These are phyloP conservation scores for Neodiprion fabricii DNA, from an alignment of 1,140 invertebrate species.

Conservation along the genomic window DNA sequence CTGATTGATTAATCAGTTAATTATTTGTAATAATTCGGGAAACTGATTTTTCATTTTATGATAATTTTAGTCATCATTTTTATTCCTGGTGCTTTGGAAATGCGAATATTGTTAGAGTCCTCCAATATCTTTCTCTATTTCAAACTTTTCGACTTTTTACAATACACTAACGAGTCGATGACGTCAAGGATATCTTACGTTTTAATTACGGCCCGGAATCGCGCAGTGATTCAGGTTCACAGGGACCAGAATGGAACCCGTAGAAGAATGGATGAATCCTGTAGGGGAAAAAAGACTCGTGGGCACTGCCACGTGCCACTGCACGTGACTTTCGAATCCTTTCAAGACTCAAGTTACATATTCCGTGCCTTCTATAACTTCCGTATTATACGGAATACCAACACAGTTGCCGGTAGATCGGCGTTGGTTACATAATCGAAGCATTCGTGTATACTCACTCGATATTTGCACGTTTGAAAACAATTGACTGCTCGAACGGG, in stretches of 20 bases:
- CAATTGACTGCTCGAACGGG: too few species aligned
- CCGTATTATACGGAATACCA: too few species aligned
- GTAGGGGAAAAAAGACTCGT: slow-evolving; percentile 14
- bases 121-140: slow-evolving; percentile 26
- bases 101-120: slow-evolving; percentile 11
- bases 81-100: too few species aligned
- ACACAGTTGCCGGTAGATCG: too few species aligned
- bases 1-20: background rate
- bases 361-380: background rate
- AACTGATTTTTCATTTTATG: too few species aligned
- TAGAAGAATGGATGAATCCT: slow-evolving; percentile 15
- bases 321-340: background rate
- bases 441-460: too few species aligned
- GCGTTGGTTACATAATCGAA: too few species aligned
- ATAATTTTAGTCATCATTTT: too few species aligned
- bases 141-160: slow-evolving; percentile 36
- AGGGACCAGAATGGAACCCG: background rate
- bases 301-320: slow-evolving; percentile 21
- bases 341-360: background rate
- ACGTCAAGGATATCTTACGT: background rate
- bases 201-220: background rate
- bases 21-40: background rate
- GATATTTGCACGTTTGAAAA: too few species aligned
- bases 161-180: background rate
- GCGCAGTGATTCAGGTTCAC: background rate